Evolutionary conservation across 2,113 vertebrate species (phyloP).

Genomic region (Elephas maximus): DNA sequence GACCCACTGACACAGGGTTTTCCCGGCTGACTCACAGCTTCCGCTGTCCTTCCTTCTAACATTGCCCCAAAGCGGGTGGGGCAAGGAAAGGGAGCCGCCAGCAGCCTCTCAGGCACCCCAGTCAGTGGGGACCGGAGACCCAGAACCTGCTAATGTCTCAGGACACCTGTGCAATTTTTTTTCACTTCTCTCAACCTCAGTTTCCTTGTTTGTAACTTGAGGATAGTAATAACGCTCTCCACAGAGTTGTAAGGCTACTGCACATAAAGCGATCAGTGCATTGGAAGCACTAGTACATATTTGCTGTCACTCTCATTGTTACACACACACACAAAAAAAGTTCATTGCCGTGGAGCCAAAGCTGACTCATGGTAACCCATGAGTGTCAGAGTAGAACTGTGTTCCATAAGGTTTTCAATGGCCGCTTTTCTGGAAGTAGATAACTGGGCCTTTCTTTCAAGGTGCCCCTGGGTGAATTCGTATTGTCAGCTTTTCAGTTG

Average conservation of each 20-base stretch:
- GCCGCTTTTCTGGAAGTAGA: background rate
- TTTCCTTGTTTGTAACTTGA: background rate
- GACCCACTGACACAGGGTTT: slow-evolving; percentile 60
- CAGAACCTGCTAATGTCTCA: slow-evolving; percentile 46
- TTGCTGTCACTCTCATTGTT: background rate
- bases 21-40: slow-evolving; percentile 70
- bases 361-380: background rate
- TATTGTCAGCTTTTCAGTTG: background rate
- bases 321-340: background rate
- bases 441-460: background rate
- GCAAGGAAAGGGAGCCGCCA: slow-evolving; percentile 28
- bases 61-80: slow-evolving; percentile 58
- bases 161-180: background rate
- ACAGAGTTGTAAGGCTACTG: background rate
- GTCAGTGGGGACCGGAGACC: slow-evolving; percentile 71
- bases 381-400: background rate
- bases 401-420: background rate
- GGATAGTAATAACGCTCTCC: background rate
- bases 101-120: slow-evolving; percentile 52
- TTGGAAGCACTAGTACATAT: background rate
- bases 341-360: background rate
- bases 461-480: background rate
- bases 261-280: background rate
- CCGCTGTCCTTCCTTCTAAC: background rate
- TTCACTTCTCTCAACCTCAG: background rate